Evolutionary conservation across 2,797 vertebrate genomes (phyloP).

Genomic region (Melanotaenia parkinsoni): DNA sequence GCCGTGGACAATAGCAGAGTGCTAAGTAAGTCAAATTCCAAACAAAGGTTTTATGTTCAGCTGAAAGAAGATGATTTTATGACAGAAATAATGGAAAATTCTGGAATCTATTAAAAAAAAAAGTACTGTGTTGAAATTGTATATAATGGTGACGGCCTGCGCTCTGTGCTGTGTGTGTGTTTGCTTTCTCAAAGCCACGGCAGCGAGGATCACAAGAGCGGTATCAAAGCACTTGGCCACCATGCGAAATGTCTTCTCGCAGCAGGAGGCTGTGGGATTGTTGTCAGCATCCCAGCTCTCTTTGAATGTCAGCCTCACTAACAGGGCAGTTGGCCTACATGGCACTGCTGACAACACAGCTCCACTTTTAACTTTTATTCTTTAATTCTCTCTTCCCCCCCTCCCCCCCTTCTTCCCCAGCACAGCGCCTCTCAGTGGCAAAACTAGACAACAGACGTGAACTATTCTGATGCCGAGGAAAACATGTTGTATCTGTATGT

Average conservation of each 20-base stretch:
- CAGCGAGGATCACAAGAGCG: slow-evolving; percentile 81
- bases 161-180: slow-evolving; percentile 61
- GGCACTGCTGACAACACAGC: slow-evolving; percentile 71
- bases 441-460: slow-evolving; percentile 40
- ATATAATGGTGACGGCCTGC: slow-evolving; percentile 70
- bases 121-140: slow-evolving; percentile 66
- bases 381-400: slow-evolving; percentile 43
- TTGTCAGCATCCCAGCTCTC: slow-evolving; percentile 75
- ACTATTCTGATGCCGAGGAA: slow-evolving; percentile 18
- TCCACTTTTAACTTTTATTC: slow-evolving; percentile 78
- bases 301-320: slow-evolving; percentile 84
- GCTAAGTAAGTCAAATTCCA: slow-evolving; percentile 44
- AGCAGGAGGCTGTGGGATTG: slow-evolving; percentile 80
- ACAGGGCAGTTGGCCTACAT: slow-evolving; percentile 77
- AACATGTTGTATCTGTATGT: slow-evolving; percentile 20
- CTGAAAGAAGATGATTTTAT: slow-evolving; percentile 43
- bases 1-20: slow-evolving; percentile 11
- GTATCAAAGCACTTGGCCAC: slow-evolving; percentile 80
- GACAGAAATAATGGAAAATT: slow-evolving; percentile 68
- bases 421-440: slow-evolving; percentile 73
- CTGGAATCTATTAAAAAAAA: slow-evolving; percentile 62
- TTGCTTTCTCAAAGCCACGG: slow-evolving; percentile 69
- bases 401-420: neutral
- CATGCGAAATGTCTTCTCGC: slow-evolving; percentile 81
- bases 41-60: slow-evolving; percentile 33